Percentiles rank a stretch among this genome's conserved stretches.
Evolutionary conservation across 2,113 vertebrate genomes (phyloP).

Genomic region (Eclectus roratus): DNA sequence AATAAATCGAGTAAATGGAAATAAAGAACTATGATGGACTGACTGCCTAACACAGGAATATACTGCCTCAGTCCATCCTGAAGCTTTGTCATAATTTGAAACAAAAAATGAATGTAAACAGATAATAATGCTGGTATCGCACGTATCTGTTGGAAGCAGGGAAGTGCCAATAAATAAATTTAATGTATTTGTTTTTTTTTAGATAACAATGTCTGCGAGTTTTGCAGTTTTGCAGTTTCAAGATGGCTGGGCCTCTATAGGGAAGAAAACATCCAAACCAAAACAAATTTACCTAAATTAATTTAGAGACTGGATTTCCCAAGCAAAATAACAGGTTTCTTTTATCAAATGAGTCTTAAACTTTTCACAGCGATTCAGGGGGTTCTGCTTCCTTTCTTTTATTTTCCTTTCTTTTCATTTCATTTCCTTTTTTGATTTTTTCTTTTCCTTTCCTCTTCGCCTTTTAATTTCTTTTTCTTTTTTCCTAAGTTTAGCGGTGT

Average conservation of each 20-base stretch:
- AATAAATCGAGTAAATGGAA: background rate
- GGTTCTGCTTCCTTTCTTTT: background rate
- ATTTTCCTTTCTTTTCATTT: background rate
- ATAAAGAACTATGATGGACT: background rate
- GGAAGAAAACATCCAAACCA: background rate
- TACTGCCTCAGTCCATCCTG: background rate
- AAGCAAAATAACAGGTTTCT: background rate
- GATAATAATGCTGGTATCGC: background rate
- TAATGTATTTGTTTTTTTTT: background rate
- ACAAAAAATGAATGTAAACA: background rate
- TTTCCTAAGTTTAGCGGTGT: background rate
- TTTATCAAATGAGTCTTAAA: background rate
- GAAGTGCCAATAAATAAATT: background rate
- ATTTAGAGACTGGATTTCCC: background rate
- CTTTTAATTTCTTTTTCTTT: no score
- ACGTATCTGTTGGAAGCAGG: background rate
- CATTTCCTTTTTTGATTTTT: background rate
- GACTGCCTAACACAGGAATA: background rate
- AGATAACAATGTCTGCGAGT: background rate
- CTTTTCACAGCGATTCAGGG: background rate
- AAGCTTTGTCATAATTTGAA: background rate
- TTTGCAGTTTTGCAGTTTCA: background rate
- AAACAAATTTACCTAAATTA: background rate
- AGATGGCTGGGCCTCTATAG: background rate
- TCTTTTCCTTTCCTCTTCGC: fast-evolving